Evolutionary conservation across 2,113 vertebrate genomes (phyloP).

Genomic region (Cololabis saira): DNA sequence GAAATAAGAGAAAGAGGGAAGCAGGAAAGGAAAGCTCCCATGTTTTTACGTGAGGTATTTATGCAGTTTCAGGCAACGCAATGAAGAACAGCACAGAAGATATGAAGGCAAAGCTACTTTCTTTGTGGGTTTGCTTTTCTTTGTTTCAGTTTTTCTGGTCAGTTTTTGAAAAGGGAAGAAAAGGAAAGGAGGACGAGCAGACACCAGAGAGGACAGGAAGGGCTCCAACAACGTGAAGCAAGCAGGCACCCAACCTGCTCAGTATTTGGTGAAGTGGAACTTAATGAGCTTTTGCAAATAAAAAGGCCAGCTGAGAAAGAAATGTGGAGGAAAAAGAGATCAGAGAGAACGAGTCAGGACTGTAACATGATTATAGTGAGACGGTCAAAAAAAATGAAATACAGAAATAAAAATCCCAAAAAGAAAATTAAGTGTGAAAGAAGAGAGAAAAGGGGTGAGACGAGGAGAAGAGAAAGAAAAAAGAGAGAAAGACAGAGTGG

Average conservation of each 20-base stretch:
- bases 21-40: too few relatives aligned
- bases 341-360: slow-evolving; percentile 1
- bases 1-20: too few relatives aligned
- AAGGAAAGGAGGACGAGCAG: background rate
- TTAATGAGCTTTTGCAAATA: background rate
- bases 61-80: too few relatives aligned
- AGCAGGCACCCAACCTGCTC: background rate
- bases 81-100: too few relatives aligned
- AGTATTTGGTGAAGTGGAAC: background rate
- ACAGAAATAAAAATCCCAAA: slow-evolving; percentile 1
- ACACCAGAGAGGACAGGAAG: background rate
- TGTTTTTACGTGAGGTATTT: too few relatives aligned
- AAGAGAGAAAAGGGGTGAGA: slow-evolving; percentile 57
- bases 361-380: slow-evolving; percentile 31
- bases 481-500: slow-evolving; percentile 62
- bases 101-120: too few relatives aligned
- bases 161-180: too few relatives aligned
- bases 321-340: slow-evolving; percentile 14
- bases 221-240: too few relatives aligned
- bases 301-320: background rate
- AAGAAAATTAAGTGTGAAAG: slow-evolving; percentile 62
- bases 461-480: slow-evolving; percentile 32
- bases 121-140: too few relatives aligned
- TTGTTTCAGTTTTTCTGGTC: too few relatives aligned
- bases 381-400: background rate